Evolutionary conservation across 2,113 vertebrate genomes (phyloP), one percentile per base, ranked within the genome.

Genomic region (Pelodiscus sinensis): DNA sequence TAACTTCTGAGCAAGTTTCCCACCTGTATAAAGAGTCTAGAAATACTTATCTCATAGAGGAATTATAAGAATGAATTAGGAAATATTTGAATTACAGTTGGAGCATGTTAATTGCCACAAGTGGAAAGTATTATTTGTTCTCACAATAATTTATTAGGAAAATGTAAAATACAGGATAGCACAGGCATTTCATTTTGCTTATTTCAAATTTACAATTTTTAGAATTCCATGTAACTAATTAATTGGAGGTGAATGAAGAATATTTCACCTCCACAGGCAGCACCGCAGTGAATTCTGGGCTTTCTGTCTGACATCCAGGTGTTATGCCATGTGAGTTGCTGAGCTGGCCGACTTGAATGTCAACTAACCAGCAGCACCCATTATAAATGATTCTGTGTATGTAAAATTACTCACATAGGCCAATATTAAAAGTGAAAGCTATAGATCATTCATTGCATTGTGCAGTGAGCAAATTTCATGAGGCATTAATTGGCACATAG

Each of bases 271-370:
- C 73, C 90, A 29, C 19, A 58, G 82, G 73, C 82, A 87, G 80
- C 78, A 80, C n/a, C 19, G 58, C 68, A 58, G 14, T 56, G 15
- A 55, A 91, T 29, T 52, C 21, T 62, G 5, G 60, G 51, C 35
- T 94, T 90, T 91, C 22, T 56, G 90, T 27, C 62, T 91, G 62
- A 35, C 24, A 92, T 84, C 38, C 86, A 85, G 78, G 35, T 90
- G 65, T 65, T 88, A 58, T 51, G 83, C 73, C 92, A 19, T 84
- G 71, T 91, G 84, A 93, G 58, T 6, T 1, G 1, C 9, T 50
- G 57, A 86, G 29, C 27, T 83, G 71, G 44, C 50, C 82, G 89
- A 50, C 84, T 86, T 58, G 56, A 29, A 89, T 82, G 29, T 86
- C 75, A 85, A 5, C 62, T 73, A 94, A 79, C 27, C 81, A 90